These are phyloP conservation scores for Chrysodeixis includens DNA, from an alignment of 2,888 invertebrate species.

Conservation along the genomic window DNA sequence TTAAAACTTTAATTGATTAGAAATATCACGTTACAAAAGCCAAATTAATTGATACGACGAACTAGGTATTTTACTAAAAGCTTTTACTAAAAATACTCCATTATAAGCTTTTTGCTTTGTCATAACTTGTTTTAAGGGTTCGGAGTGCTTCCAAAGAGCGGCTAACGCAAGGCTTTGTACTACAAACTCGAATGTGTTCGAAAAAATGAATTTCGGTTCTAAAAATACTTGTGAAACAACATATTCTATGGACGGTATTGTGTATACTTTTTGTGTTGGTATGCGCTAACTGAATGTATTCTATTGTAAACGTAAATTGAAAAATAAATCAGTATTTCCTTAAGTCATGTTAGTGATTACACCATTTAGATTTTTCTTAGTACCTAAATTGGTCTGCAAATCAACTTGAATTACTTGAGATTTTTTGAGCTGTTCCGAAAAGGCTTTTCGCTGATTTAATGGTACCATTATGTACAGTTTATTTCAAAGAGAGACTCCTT, in stretches of 20 bases:
- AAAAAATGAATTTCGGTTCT: conserved; percentile 5
- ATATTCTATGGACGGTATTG: not conserved
- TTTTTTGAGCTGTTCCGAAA: not conserved
- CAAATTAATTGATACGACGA: too few species aligned
- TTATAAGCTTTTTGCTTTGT: conserved; percentile 19
- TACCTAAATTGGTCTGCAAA: not conserved
- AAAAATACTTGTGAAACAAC: not conserved
- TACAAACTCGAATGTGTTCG: conserved; percentile 2
- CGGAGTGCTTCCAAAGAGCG: conserved; percentile 18
- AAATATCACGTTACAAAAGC: too few species aligned
- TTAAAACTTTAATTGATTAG: too few species aligned
- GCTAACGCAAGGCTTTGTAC: conserved; percentile 4
- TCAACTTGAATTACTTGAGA: not conserved
- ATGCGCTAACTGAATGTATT: too few species aligned
- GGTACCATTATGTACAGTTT: not conserved
- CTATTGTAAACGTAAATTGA: too few species aligned
- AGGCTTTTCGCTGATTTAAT: not conserved
- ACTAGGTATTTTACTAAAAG: not conserved
- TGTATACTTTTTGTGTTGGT: not conserved
- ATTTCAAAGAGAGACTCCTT: not conserved
- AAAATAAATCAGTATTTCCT: too few species aligned
- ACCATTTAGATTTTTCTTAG: too few species aligned
- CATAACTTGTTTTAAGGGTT: conserved; percentile 6
- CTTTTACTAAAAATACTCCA: conserved; percentile 1
- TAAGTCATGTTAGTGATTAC: too few species aligned